Conservation (phyloP, 2,113 vertebrate genomes). For the Acanthochromis polyacanthus region DNA sequence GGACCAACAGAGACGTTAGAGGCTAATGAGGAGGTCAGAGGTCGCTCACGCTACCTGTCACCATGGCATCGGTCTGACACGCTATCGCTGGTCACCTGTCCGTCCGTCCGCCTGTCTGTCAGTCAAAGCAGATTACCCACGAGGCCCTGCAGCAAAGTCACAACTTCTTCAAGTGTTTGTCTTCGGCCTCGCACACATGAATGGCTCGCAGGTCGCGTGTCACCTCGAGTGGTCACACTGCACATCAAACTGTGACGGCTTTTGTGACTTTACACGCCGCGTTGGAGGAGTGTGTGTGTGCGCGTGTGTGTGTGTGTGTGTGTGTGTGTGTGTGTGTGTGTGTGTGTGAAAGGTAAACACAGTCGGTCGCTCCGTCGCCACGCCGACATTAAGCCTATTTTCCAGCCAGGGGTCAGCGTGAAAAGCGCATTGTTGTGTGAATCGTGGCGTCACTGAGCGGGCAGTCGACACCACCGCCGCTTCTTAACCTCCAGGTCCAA, state of each 20-base stretch:
- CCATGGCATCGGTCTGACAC: slow-evolving; percentile 72
- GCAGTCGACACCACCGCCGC: slow-evolving; percentile 50
- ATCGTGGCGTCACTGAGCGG: slow-evolving; percentile 43
- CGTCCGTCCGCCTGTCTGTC: slow-evolving; percentile 60
- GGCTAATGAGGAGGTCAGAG: slow-evolving; percentile 51
- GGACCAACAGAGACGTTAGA: slow-evolving; percentile 60
- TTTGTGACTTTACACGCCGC: slow-evolving; percentile 73
- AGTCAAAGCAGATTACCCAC: slow-evolving; percentile 73
- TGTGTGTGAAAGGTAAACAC: slow-evolving; percentile 65
- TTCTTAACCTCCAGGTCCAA: slow-evolving; percentile 70
- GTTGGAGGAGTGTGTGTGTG: background rate
- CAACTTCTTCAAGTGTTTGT: slow-evolving; percentile 64
- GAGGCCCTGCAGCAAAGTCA: slow-evolving; percentile 70
- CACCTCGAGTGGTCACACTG: slow-evolving; percentile 74
- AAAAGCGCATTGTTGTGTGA: slow-evolving; percentile 75
- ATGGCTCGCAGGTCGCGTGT: slow-evolving; percentile 67
- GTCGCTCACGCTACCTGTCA: slow-evolving; percentile 41
- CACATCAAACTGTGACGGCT: slow-evolving; percentile 69
- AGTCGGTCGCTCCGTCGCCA: slow-evolving; percentile 45
- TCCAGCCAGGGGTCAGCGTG: slow-evolving; percentile 74
- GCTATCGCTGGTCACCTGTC: slow-evolving; percentile 78
- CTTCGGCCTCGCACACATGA: slow-evolving; percentile 35
- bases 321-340: slow-evolving; percentile 35
- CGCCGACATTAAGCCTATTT: slow-evolving; percentile 79
- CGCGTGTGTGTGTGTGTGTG: background rate